phyloP scores from a whole-genome alignment of 2,113 vertebrate species.

The Rhinolophus sinicus region DNA sequence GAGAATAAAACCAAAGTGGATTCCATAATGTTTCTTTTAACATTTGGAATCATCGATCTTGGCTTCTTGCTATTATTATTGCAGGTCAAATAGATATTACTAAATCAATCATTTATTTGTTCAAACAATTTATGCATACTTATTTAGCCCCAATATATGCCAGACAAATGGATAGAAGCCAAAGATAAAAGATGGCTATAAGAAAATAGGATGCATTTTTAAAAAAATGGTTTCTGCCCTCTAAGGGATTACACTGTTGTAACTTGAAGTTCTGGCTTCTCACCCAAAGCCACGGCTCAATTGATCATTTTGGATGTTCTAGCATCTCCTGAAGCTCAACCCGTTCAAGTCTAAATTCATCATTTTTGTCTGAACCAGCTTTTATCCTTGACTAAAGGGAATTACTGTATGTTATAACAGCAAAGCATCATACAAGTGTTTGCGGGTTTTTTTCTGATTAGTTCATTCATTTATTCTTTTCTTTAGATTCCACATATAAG shows the following conservation, averaged over 20 bases:
- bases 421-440: not conserved
- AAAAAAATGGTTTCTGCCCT: not conserved
- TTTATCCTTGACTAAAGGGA: constrained; percentile 26
- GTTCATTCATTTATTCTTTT: too few relatives aligned
- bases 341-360: not conserved
- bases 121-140: not conserved
- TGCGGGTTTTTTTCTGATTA: not conserved
- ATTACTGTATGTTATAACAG: not conserved
- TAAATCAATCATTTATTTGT: not conserved
- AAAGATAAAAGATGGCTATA: not conserved
- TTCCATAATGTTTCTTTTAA: not conserved
- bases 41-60: not conserved
- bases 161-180: not conserved
- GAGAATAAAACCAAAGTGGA: not conserved
- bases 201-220: not conserved
- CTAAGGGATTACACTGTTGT: not conserved
- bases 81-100: not conserved
- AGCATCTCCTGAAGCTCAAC: not conserved
- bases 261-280: not conserved
- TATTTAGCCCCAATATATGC: not conserved
- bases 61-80: not conserved
- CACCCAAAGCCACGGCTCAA: not conserved
- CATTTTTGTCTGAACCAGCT: not conserved
- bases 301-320: not conserved
- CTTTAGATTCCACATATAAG: too few relatives aligned